Evolutionary conservation across 2,113 vertebrate species (phyloP).

Genomic region (Mormoops blainvillei): DNA sequence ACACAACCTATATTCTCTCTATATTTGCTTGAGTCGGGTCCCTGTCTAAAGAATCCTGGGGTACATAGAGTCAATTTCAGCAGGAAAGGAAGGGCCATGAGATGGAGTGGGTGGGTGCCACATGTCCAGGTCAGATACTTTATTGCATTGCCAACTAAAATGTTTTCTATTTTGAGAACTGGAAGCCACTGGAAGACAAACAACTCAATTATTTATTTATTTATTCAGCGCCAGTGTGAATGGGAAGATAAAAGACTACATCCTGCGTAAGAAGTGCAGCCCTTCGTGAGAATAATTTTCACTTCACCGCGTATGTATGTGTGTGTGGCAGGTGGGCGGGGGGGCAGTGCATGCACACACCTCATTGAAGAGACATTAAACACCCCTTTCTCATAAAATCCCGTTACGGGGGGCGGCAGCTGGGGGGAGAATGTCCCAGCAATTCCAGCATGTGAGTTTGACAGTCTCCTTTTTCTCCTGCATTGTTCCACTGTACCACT

Average conservation of each 20-base stretch:
- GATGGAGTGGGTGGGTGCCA: background rate
- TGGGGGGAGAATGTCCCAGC: background rate
- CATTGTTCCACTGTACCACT: background rate
- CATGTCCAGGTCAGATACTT: background rate
- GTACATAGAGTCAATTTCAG: background rate
- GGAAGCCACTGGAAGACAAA: background rate
- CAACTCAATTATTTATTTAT: background rate
- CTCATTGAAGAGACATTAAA: background rate
- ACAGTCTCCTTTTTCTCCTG: background rate
- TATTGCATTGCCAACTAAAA: background rate
- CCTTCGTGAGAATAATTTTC: background rate
- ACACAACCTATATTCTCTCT: background rate
- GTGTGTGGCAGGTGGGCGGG: background rate
- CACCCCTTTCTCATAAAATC: background rate
- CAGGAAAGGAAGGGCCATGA: background rate
- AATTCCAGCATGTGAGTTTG: background rate
- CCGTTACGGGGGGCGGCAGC: fast-evolving
- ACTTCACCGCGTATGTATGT: background rate
- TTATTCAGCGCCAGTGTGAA: background rate
- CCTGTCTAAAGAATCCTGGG: background rate
- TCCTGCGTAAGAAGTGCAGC: background rate
- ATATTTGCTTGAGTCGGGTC: too few relatives aligned
- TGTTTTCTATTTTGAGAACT: background rate
- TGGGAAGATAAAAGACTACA: background rate
- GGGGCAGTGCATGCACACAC: background rate